These are phyloP conservation scores for Acleris cristana DNA, from an alignment of 2,888 invertebrate species.

Conservation along the genomic window DNA sequence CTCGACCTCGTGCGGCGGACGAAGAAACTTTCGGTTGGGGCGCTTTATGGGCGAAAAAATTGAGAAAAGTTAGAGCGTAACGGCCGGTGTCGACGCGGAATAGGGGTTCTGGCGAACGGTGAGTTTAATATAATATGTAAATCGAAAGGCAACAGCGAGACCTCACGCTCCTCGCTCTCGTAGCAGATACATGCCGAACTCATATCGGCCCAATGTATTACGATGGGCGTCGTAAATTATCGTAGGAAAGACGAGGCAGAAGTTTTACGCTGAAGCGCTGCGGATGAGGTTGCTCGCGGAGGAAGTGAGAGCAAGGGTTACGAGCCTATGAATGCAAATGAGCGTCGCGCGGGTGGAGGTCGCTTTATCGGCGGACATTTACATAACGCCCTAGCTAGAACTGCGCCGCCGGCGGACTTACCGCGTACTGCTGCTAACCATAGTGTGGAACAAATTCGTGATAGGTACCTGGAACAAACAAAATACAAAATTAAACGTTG, in stretches of 20 bases:
- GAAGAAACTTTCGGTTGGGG: slow-evolving; percentile 77
- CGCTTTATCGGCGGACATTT: slow-evolving; percentile 78
- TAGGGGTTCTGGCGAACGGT: slow-evolving; percentile 64
- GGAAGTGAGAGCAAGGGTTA: slow-evolving; percentile 78
- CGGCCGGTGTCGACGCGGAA: slow-evolving; percentile 77
- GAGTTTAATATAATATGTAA: slow-evolving; percentile 84
- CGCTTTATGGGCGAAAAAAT: slow-evolving; percentile 83
- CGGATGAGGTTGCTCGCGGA: slow-evolving; percentile 68
- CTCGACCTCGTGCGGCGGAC: slow-evolving; percentile 78
- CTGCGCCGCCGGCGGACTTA: slow-evolving; percentile 64
- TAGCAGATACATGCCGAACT: slow-evolving; percentile 58
- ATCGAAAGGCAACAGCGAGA: slow-evolving; percentile 77
- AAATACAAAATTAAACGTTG: slow-evolving; percentile 42
- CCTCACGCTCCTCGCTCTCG: slow-evolving; percentile 64
- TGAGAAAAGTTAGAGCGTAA: slow-evolving; percentile 82
- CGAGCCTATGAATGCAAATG: slow-evolving; percentile 84
- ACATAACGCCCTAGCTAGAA: slow-evolving; percentile 66
- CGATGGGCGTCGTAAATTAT: slow-evolving; percentile 81
- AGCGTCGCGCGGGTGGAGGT: slow-evolving; percentile 70
- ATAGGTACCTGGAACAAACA: slow-evolving; percentile 60
- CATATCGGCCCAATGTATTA: slow-evolving; percentile 79
- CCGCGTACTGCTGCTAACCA: slow-evolving; percentile 52
- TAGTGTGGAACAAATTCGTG: slow-evolving; percentile 45
- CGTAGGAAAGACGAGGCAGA: slow-evolving; percentile 74
- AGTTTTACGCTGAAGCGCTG: slow-evolving; percentile 69